Conservation (phyloP, 2,113 vertebrate genomes). For the Montifringilla adamsi region DNA sequence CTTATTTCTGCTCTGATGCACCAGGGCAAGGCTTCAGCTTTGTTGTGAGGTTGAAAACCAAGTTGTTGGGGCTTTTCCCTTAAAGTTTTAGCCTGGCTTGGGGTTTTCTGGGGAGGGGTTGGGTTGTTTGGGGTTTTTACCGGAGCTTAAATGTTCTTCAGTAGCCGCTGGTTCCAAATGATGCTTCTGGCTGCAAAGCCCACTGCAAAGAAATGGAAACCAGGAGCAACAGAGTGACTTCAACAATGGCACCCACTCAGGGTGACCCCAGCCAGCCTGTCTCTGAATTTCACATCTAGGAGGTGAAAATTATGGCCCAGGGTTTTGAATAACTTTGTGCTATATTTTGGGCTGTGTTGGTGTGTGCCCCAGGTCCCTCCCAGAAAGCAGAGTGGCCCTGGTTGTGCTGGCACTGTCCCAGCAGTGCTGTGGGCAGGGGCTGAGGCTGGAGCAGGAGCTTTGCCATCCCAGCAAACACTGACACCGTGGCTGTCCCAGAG, state of each 20-base stretch:
- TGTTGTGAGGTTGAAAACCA: background rate
- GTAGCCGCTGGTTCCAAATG: background rate
- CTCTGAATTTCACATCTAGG: background rate
- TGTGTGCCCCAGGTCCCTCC: background rate
- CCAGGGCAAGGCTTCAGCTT: background rate
- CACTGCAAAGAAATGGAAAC: background rate
- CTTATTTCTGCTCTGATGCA: background rate
- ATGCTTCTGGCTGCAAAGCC: background rate
- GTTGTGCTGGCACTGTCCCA: background rate
- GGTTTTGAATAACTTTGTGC: background rate
- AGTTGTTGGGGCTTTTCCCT: background rate
- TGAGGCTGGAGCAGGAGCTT: background rate
- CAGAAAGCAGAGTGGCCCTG: background rate
- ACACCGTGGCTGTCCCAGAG: rapidly evolving
- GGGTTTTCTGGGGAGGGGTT: background rate
- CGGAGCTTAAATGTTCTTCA: background rate
- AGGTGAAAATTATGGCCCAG: background rate
- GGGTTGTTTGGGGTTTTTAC: background rate
- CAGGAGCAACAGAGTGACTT: background rate
- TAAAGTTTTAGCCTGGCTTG: background rate
- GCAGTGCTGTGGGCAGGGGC: rapidly evolving
- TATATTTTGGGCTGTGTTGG: background rate
- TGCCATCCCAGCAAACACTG: background rate
- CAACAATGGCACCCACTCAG: background rate
- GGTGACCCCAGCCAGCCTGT: too few relatives aligned